Percentiles rank a stretch among this genome's conserved stretches.
Evolutionary conservation across 2,797 vertebrate species (phyloP).

Genomic region (Neoniphon sammara): DNA sequence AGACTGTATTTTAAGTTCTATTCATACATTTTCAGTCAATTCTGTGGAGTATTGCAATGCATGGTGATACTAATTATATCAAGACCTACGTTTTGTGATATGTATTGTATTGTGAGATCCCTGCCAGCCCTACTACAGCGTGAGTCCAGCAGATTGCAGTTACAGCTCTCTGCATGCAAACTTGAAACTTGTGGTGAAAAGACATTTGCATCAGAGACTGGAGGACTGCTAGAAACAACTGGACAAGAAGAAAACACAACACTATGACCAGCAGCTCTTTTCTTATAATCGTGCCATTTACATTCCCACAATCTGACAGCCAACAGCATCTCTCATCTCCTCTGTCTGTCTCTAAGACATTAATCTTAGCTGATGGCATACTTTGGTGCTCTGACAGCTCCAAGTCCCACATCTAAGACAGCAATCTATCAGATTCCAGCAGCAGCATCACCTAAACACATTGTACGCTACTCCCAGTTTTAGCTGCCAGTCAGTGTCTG

Average conservation of each 20-base stretch:
- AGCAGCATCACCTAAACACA: conserved; percentile 21
- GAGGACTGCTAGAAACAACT: conserved; percentile 24
- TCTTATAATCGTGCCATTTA: conserved; percentile 32
- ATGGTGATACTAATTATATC: too few relatives aligned
- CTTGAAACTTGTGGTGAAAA: conserved; percentile 1
- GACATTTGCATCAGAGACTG: not conserved
- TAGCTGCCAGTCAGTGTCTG: conserved; percentile 54
- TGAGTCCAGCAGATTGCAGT: not conserved
- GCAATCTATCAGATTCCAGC: conserved; percentile 57
- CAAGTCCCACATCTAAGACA: conserved; percentile 54
- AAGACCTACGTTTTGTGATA: too few relatives aligned
- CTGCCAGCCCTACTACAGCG: too few relatives aligned
- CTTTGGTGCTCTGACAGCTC: conserved; percentile 53
- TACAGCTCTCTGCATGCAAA: conserved; percentile 1
- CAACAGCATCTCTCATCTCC: conserved; percentile 45
- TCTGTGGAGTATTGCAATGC: too few relatives aligned
- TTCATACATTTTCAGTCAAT: too few relatives aligned
- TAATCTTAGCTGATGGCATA: conserved; percentile 48
- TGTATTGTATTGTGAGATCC: too few relatives aligned
- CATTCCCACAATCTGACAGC: conserved; percentile 33
- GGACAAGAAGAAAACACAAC: conserved; percentile 26
- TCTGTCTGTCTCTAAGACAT: conserved; percentile 34
- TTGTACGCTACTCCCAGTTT: conserved; percentile 41
- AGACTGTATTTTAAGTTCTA: too few relatives aligned
- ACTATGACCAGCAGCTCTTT: conserved; percentile 10